Base-by-base conservation (phyloP, 2,113 vertebrate species). In the Macroglossus sobrinus region DNA sequence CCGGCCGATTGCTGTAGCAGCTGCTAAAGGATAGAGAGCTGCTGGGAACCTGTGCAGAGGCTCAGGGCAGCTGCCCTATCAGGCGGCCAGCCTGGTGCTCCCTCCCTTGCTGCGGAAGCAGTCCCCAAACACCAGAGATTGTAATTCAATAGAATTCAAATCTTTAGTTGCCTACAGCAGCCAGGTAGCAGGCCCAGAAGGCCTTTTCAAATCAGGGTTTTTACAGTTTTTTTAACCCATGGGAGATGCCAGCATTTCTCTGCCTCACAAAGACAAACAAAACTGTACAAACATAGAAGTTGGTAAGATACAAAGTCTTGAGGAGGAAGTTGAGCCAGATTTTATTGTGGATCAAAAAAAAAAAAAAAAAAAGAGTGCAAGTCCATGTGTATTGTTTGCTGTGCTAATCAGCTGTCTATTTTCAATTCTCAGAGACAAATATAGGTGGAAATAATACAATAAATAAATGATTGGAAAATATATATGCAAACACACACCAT, bases 131-230 rank as follows among this genome's bases (percentile, higher is more conserved):
- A n/a, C 93, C 88, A 82, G 93, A 80, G 89, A 93, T 40, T 2
- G 0, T 89, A 89, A 97, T 76, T 98, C 97, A 98, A 84, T 68
- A 97, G 93, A 96, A 94, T 63, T 64, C 0, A 47, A 98, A 97
- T 95, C 91, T 94, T 98, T 94, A 80, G 89, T 91, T 96, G 97
- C 93, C 90, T 95, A 74, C 93, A 96, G 91, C 85, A 98, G 76
- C 55, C 69, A 96, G 97, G 91, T 86, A 91, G 61, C 61, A 94
- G 94, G 96, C 97, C 93, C 97, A 98, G 94, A 97, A 97, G 95
- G 90, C 91, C 92, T 91, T 98, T 98, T 98, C 91, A 98, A 97
- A 96, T 93, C 74, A 71, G 59, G 30, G 12, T 26, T 98, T 98
- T 98, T 96, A 84, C 69, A 94, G 95, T 85, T 97, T 97, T 97